These are phyloP conservation scores for Pectinophora gossypiella DNA, from an alignment of 1,140 invertebrate genomes.

Conservation along the genomic window DNA sequence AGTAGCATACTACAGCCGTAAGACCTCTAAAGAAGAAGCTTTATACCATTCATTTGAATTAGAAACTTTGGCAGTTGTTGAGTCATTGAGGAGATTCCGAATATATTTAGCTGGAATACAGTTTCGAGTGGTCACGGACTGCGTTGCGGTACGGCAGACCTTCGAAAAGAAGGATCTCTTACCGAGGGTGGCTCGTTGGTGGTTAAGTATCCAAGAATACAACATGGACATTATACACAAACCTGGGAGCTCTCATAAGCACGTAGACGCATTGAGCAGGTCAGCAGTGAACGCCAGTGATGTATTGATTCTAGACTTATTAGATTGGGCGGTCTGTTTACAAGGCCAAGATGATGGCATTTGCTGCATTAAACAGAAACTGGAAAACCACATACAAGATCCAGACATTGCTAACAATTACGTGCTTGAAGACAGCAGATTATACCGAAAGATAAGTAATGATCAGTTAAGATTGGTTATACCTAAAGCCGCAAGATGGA, in stretches of 20 bases:
- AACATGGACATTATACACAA: constrained; percentile 31
- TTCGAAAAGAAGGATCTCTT: background rate
- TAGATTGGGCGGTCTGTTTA: background rate
- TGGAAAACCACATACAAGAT: background rate
- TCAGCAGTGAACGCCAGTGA: too few relatives aligned
- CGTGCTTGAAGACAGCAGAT: too few relatives aligned
- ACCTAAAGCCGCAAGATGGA: background rate
- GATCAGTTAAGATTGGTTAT: too few relatives aligned
- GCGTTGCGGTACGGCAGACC: background rate
- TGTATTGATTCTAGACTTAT: background rate
- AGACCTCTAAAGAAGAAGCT: constrained; percentile 27
- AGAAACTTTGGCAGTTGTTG: background rate
- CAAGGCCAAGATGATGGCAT: background rate
- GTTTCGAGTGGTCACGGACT: background rate
- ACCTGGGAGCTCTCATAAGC: constrained; percentile 30
- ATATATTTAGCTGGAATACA: background rate
- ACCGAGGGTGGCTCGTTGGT: background rate
- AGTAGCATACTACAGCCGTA: too few relatives aligned
- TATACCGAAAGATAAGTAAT: too few relatives aligned
- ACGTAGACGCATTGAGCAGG: constrained; percentile 43
- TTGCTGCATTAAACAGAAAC: background rate
- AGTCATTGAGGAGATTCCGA: background rate
- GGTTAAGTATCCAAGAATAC: constrained; percentile 22
- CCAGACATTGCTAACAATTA: background rate
- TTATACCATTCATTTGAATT: constrained; percentile 23